Conservation (phyloP, 1,140 invertebrate genomes). For the Nomia melanderi region DNA sequence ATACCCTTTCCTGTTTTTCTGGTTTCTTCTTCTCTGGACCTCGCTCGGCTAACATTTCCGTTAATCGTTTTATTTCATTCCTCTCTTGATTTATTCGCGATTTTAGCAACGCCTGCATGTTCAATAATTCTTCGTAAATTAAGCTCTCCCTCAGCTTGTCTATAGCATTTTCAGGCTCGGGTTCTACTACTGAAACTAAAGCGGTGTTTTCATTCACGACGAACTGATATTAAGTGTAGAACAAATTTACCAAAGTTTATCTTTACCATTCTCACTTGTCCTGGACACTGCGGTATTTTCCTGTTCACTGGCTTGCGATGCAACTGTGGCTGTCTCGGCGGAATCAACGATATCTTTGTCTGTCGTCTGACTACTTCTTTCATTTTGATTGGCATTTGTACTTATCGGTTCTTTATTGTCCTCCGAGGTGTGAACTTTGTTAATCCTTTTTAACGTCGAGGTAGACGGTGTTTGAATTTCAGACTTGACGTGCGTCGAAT, state of each 20-base stretch:
- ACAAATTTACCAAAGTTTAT: background rate
- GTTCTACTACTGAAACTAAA: conserved; percentile 65
- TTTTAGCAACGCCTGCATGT: conserved; percentile 84
- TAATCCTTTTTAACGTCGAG: conserved; percentile 41
- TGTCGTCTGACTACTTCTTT: conserved; percentile 28
- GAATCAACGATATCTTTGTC: conserved; percentile 72
- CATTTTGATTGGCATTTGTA: conserved; percentile 33
- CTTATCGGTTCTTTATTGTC: conserved; percentile 46
- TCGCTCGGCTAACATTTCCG: conserved; percentile 79
- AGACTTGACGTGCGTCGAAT: conserved; percentile 36
- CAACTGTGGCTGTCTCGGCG: conserved; percentile 46
- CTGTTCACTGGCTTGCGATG: conserved; percentile 38
- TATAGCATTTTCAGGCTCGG: conserved; percentile 79
- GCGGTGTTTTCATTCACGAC: background rate
- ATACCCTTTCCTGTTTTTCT: conserved; percentile 70
- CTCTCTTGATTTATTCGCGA: conserved; percentile 85
- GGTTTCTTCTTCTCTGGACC: conserved; percentile 80
- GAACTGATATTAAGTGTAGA: background rate
- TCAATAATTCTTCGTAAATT: conserved; percentile 86
- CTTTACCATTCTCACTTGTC: conserved; percentile 42
- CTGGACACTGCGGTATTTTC: conserved; percentile 29
- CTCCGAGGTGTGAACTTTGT: conserved; percentile 44
- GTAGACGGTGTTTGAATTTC: conserved; percentile 40
- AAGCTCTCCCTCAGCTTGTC: conserved; percentile 83
- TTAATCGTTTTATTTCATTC: conserved; percentile 85